phyloP scores from a whole-genome alignment of 2,797 vertebrate genomes.

The Crax fasciolata region DNA sequence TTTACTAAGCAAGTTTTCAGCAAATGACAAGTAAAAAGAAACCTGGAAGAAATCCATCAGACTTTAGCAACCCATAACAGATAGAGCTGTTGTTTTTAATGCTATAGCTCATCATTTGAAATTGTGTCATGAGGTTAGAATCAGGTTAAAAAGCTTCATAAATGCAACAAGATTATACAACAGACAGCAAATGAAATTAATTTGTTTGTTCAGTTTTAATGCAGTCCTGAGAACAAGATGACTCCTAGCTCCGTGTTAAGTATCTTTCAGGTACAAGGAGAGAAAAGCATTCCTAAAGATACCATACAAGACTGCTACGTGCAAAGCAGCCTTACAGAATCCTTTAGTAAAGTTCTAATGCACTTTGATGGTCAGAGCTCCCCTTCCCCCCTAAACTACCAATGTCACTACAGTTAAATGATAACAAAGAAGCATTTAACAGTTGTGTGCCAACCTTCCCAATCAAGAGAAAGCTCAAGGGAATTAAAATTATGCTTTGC shows the following conservation, averaged over 20 bases:
- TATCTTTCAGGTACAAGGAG: background rate
- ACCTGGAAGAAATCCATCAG: background rate
- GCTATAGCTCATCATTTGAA: background rate
- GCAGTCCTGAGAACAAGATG: background rate
- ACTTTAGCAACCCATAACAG: background rate
- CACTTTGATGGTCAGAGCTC: background rate
- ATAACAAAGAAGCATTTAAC: background rate
- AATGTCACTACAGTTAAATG: background rate
- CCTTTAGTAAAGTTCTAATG: background rate
- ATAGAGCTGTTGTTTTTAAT: background rate
- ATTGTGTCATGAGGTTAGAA: background rate
- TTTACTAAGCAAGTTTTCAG: background rate
- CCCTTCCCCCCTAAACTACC: background rate
- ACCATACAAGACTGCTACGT: background rate
- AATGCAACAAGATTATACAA: background rate
- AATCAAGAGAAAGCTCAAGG: background rate
- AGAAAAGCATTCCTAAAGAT: background rate
- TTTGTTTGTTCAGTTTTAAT: background rate
- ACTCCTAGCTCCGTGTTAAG: background rate
- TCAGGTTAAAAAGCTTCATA: background rate
- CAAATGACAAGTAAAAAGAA: background rate
- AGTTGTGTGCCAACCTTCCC: background rate
- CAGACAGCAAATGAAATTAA: rapidly evolving
- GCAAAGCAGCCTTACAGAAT: background rate
- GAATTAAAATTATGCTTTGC: background rate